Base-by-base conservation (phyloP, 2,113 vertebrate species). In the Pluvialis apricaria region DNA sequence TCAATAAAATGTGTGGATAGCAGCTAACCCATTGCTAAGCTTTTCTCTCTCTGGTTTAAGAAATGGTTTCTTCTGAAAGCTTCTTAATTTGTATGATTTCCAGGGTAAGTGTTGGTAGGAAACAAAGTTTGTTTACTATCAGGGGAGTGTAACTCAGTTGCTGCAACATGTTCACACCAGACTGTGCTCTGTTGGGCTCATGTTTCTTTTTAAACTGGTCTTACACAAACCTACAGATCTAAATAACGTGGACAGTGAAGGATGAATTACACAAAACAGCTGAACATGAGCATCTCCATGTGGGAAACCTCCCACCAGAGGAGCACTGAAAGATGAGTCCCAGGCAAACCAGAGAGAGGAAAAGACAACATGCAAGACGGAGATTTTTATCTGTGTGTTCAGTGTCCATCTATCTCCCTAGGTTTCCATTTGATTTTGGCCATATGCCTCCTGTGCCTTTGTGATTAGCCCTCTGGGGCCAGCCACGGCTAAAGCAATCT, bases 361-460 rank as follows among this genome's bases (percentile, higher is more conserved):
- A 28, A 90, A 32, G n/a, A 38, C 38, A 60, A 55, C 0, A 0
- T 52, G 79, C 36, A 51, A 18, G 22, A 17, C 1, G 17, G 34
- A 61, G 52, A 66, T 51, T 73, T 73, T 72, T 34, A 18, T 71
- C 62, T 77, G 8, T 28, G 49, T 9, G 5, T 68, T 76, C 60
- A 28, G 13, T 7, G 26, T 40, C 29, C 42, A 18, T 26, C 80
- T 57, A 18, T 29, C 80, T 57, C 40, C 22, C 5, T 20, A 52
- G 51, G 28, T 42, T n/a, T 88, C 38, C 14, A 32, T 40, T 65
- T 18, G 17, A 62, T 60, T 88, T 86, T 86, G 60, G 51, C 51
- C 58, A 15, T 8, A 11, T 19, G 29, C 31, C 44, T 75, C n/a
- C 80, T 40, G 9, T 58, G 19, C 34, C 45, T 54, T 55, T 83